Conservation (phyloP, 2,888 invertebrate species). For the Limulus polyphemus region DNA sequence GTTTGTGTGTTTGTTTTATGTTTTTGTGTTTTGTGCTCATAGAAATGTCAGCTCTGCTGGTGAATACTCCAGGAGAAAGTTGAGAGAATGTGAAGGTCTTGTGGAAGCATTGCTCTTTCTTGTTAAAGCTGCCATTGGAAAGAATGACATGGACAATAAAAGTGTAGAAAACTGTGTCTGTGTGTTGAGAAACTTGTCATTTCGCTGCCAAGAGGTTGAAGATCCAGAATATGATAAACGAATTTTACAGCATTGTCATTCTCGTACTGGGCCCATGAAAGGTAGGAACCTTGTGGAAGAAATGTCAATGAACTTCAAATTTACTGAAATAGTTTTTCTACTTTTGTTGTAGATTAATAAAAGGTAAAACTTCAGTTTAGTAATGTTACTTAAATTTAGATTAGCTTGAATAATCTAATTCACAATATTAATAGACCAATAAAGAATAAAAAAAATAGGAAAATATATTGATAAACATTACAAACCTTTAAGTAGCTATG, state of each 20-base stretch:
- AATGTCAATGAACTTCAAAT: too few relatives aligned
- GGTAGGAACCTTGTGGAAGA: neutral
- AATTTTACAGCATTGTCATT: conserved; percentile 20
- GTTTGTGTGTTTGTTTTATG: neutral
- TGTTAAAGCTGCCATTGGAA: conserved; percentile 76
- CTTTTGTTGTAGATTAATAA: too few relatives aligned
- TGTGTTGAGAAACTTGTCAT: conserved; percentile 87
- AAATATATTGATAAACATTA: too few relatives aligned
- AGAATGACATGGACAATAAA: conserved; percentile 93
- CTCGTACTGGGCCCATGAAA: conserved; percentile 1
- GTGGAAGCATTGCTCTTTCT: conserved; percentile 87
- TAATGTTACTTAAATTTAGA: too few relatives aligned
- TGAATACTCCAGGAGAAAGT: conserved; percentile 81
- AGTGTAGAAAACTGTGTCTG: conserved; percentile 99
- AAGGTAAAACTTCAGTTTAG: too few relatives aligned
- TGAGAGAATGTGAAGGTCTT: conserved; percentile 80
- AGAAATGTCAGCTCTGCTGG: conserved; percentile 95
- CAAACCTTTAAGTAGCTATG: too few relatives aligned
- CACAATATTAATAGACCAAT: too few relatives aligned
- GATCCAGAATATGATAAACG: conserved; percentile 95
- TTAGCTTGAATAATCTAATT: too few relatives aligned
- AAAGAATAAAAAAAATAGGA: too few relatives aligned
- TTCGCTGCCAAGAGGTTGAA: conserved; percentile 95
- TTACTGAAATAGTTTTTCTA: too few relatives aligned
- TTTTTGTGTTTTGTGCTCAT: neutral